These are phyloP conservation scores for Drosophila eugracilis DNA, from an alignment of 1,140 invertebrate species.

Conservation along the genomic window DNA sequence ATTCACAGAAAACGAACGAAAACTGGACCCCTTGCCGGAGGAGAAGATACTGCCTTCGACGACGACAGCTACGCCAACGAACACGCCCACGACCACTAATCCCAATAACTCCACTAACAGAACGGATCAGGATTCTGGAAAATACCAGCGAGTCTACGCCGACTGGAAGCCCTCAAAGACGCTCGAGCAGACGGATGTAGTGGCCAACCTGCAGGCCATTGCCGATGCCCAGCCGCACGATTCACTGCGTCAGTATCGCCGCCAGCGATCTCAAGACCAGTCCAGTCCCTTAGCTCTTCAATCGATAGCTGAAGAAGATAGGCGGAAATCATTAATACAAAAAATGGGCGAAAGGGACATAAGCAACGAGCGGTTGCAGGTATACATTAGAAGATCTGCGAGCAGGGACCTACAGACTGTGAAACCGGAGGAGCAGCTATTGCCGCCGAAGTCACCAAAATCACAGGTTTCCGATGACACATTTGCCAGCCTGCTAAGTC, in stretches of 20 bases:
- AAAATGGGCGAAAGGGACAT: conserved; percentile 84
- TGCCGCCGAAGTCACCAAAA: conserved; percentile 39
- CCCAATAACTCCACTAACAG: conserved; percentile 45
- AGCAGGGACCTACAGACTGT: conserved; percentile 26
- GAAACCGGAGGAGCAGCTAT: conserved; percentile 21
- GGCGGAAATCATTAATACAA: conserved; percentile 83
- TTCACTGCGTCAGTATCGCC: conserved; percentile 85
- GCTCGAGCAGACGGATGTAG: conserved; percentile 92
- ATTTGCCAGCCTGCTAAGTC: conserved; percentile 61
- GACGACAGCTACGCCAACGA: conserved; percentile 67
- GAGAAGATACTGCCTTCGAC: conserved; percentile 84
- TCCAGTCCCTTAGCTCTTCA: conserved; percentile 79
- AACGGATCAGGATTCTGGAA: conserved; percentile 26
- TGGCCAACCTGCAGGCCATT: conserved; percentile 93
- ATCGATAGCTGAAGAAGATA: conserved; percentile 86
- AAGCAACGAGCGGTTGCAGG: conserved; percentile 85
- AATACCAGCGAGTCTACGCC: conserved; percentile 88
- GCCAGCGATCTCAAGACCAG: conserved; percentile 76
- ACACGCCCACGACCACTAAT: conserved; percentile 68
- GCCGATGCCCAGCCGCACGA: conserved; percentile 88
- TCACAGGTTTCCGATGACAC: conserved; percentile 53
- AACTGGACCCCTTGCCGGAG: conserved; percentile 90
- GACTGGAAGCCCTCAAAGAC: conserved; percentile 92
- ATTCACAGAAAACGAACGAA: conserved; percentile 89
- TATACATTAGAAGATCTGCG: conserved; percentile 87